Evolutionary conservation across 1,140 invertebrate genomes (phyloP), one percentile per base, ranked within the genome.

Genomic region (Caenorhabditis elegans): DNA sequence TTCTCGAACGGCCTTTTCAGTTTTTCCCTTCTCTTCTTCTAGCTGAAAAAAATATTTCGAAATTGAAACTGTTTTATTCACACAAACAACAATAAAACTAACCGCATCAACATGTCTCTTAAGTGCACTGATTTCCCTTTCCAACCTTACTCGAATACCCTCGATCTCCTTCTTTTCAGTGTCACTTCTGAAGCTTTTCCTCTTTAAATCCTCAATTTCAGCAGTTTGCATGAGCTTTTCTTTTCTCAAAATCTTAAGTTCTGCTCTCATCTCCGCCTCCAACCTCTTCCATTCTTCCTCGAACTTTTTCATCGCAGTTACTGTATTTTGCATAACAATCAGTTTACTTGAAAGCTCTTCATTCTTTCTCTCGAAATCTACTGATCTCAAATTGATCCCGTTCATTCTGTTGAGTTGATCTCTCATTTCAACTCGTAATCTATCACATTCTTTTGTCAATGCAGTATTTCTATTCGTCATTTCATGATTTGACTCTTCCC

Each of bases 91-190:
- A 19, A 82, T 48, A 15, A 24, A 15, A 76, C 79, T 48, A 17
- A 84, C 83, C 34, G 83, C 53, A 46, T 82, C 65, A 3, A 84
- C 75, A 34, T 81, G 79, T 48, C 83, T 77, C 79, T 82, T 84
- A 19, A 84, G 28, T 13, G 53, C 80, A 24, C 39, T 36, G n/a
- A 77, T 51, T 31, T 84, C 83, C 24, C 83, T 76, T 11, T 84
- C 79, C 48, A 84, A 34, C 77, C 80, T 76, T 1, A 49, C 53
- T 28, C 80, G 26, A 19, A 39, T 65, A 0, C 36, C 83, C 10
- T 81, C 83, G 24, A 81, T 65, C 55, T 84, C 83, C 51, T 81
- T 84, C 51, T 55, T 76, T 31, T 84, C 83, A 3, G 53, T 76
- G 5, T 84, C 83, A 39, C 34, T 19, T 39, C 76, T 51, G 15